These are phyloP conservation scores for Pithys albifrons DNA, from an alignment of 2,113 vertebrate genomes.

Conservation along the genomic window DNA sequence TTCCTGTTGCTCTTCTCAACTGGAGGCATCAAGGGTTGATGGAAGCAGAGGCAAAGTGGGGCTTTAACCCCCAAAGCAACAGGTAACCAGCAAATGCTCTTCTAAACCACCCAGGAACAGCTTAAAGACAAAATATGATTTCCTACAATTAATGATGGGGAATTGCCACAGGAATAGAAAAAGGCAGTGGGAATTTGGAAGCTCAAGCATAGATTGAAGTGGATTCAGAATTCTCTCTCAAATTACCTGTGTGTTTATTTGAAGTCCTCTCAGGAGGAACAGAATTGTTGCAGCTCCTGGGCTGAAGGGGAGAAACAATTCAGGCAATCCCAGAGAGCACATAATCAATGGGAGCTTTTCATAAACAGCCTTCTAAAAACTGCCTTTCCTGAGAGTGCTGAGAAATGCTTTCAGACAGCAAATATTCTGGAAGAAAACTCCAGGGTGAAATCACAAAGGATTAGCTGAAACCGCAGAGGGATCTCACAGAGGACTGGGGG, in stretches of 20 bases:
- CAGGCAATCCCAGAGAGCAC: not conserved
- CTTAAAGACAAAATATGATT: not conserved
- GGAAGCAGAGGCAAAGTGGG: too few relatives aligned
- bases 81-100: not conserved
- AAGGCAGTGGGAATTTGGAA: not conserved
- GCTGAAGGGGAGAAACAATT: not conserved
- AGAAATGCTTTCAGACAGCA: not conserved
- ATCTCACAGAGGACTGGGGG: not conserved
- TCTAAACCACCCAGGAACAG: not conserved
- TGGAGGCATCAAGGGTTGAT: too few relatives aligned
- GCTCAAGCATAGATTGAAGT: not conserved
- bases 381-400: not conserved
- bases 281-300: not conserved
- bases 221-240: not conserved
- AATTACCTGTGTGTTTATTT: not conserved
- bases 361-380: not conserved
- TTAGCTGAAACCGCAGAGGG: not conserved
- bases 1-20: too few relatives aligned
- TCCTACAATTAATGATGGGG: not conserved
- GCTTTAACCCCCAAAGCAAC: not conserved
- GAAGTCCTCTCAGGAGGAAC: not conserved
- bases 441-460: not conserved
- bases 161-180: not conserved
- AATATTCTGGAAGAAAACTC: not conserved
- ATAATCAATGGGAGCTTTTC: not conserved